Base-by-base conservation (phyloP, 2,888 invertebrate genomes). In the Volucella bombylans region DNA sequence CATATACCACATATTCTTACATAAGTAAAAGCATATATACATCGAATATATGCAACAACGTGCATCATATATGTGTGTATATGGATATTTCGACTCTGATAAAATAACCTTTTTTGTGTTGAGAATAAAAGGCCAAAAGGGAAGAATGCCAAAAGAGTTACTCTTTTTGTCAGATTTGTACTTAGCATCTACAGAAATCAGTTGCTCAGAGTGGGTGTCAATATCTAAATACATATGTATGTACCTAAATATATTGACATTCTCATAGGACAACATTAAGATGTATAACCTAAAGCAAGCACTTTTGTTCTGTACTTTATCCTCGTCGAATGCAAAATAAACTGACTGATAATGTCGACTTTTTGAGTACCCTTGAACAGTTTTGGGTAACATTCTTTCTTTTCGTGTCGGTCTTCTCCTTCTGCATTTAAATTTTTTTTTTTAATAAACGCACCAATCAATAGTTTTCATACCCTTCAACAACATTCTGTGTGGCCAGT, bases 311-410 rank as follows among this genome's bases (percentile, higher is more conserved):
- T n/a, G 15, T n/a, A 39, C 55, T 55, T 50, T 23, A 62, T 39
- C 52, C 41, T 55, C 38, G 12, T 14, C 38, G 47, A 61, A 76
- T 8, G 61, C 61, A 62, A 69, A 69, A 78, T 64, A 71, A 71
- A 78, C 78, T 64, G 78, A 71, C 78, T 69, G 78, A 71, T 78
- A 78, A 78, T 69, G 78, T 64, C 50, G 62, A 64, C 69, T 49
- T 71, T 64, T 54, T 77, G 71, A 78, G 78, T 64, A 64, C 18
- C 78, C 68, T 64, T 49, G 69, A 78, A 69, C 50, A 62, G 49
- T 54, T 77, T 77, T 31, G 39, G 61, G 54, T 47, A 49, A 50
- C 38, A 61, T 54, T 47, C 47, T 52, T 68, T 49, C 54, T 77
- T 55, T 14, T 61, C 54, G 55, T 31, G 55, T 43, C 55, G 69